Evolutionary conservation across 2,888 invertebrate species (phyloP).

Genomic region (Hanleya hanleyi): DNA sequence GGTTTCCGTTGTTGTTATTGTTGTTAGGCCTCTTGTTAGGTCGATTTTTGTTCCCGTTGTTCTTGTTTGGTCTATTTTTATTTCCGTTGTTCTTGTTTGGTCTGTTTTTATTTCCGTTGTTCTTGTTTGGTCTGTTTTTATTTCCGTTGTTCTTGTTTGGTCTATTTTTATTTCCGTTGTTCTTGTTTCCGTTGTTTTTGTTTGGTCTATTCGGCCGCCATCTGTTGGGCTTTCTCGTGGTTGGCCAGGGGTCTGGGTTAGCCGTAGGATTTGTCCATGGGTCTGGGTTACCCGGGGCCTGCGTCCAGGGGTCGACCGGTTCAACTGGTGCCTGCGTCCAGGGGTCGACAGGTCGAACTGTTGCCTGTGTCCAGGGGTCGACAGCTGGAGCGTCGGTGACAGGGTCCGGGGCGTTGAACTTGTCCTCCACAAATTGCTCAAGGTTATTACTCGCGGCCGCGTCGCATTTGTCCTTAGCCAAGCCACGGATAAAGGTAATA

Average conservation of each 20-base stretch:
- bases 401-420: background rate
- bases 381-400: background rate
- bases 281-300: background rate
- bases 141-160: background rate
- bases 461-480: background rate
- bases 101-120: background rate
- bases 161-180: background rate
- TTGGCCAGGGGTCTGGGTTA: background rate
- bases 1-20: too few species aligned
- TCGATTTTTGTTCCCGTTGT: background rate
- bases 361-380: background rate
- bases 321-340: background rate
- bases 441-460: background rate
- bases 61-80: background rate
- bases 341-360: background rate
- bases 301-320: background rate
- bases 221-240: background rate
- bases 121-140: background rate
- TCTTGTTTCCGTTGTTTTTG: background rate
- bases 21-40: too few species aligned
- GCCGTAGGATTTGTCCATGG: background rate
- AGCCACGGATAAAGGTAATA: background rate
- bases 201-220: background rate
- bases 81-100: background rate
- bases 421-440: background rate